Conservation (phyloP, 2,113 vertebrate genomes). For the Apteryx mantelli region DNA sequence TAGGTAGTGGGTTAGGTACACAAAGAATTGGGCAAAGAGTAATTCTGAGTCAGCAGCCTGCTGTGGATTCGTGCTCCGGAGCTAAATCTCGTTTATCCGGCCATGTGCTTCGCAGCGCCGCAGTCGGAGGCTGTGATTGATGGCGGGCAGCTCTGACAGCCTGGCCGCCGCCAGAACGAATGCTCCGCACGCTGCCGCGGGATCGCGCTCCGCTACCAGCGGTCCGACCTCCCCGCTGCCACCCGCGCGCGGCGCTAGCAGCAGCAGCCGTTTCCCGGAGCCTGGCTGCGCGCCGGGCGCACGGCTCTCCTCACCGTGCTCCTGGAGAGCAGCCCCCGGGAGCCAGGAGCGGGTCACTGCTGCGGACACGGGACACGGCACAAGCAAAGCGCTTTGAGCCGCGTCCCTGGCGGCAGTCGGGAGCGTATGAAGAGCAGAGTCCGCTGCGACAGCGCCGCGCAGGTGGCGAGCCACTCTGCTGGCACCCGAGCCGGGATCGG, state of each 20-base stretch:
- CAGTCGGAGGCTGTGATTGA: neutral
- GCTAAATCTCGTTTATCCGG: neutral
- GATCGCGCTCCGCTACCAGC: neutral
- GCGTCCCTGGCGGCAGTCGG: neutral
- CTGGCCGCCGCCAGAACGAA: neutral
- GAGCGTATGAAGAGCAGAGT: neutral
- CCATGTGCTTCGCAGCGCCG: rapidly evolving
- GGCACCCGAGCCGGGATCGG: rapidly evolving
- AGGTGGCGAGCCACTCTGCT: neutral
- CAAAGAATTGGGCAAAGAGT: neutral
- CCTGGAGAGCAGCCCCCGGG: neutral
- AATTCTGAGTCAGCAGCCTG: neutral
- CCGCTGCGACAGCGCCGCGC: neutral
- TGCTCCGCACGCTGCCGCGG: neutral
- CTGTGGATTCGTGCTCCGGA: neutral
- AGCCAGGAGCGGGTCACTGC: neutral
- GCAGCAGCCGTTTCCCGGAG: neutral
- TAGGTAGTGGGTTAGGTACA: neutral
- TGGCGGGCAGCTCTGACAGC: neutral
- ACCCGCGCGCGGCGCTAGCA: neutral
- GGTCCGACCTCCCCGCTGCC: neutral
- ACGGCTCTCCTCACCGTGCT: rapidly evolving
- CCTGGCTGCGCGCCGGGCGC: neutral
- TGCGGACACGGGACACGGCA: neutral
- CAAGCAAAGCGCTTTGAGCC: neutral